A percentile compares a stretch with the other conserved stretches of the same genome.
phyloP scores from a whole-genome alignment of 2,113 vertebrate genomes.

The Pedetes capensis region DNA sequence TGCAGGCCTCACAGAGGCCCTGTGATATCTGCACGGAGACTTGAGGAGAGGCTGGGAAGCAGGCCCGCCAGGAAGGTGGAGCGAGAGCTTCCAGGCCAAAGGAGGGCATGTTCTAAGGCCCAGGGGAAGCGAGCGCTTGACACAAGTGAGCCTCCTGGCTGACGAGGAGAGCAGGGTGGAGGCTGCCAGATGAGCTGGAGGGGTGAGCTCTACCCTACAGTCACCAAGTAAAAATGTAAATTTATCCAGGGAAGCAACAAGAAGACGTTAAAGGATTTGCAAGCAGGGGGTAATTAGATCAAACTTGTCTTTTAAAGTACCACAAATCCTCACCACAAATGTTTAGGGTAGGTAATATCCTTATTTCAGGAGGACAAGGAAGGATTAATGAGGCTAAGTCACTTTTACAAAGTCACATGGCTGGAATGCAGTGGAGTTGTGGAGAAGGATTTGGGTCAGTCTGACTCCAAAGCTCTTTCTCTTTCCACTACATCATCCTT shows the following conservation, averaged over 20 bases:
- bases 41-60: neutral
- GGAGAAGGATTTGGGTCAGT: neutral
- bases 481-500: conserved; percentile 41
- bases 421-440: neutral
- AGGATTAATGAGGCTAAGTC: neutral
- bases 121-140: neutral
- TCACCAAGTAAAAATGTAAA: neutral
- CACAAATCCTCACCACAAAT: neutral
- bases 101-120: neutral
- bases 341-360: neutral
- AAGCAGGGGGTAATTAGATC: neutral
- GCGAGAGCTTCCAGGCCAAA: neutral
- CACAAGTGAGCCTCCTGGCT: neutral
- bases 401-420: conserved; percentile 9
- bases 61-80: neutral
- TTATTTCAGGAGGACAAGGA: neutral
- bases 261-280: neutral
- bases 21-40: neutral
- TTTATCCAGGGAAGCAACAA: neutral
- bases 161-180: neutral
- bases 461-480: conserved; percentile 52
- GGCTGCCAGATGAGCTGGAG: neutral
- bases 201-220: neutral
- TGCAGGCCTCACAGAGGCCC: neutral
- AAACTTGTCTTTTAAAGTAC: neutral